These are phyloP conservation scores for Lasiurus borealis DNA, from an alignment of 2,113 vertebrate genomes.

Conservation along the genomic window DNA sequence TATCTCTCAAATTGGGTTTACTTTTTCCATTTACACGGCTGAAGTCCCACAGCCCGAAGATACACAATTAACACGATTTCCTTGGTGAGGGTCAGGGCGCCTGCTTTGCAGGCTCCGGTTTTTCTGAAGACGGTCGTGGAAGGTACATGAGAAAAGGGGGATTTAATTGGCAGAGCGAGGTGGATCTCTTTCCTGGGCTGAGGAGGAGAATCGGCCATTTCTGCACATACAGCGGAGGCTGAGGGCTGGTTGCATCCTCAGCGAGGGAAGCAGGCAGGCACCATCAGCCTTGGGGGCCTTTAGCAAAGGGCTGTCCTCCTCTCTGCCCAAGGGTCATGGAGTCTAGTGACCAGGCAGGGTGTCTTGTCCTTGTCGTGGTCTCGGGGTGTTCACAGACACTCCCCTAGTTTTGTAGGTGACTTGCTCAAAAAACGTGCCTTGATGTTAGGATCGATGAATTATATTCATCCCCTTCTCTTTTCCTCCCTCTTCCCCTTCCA, in stretches of 20 bases:
- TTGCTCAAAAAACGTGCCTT: not conserved
- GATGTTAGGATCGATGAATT: not conserved
- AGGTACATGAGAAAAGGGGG: not conserved
- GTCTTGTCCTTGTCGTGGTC: not conserved
- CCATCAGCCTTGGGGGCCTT: not conserved
- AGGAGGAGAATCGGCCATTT: not conserved
- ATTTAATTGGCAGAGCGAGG: conserved; percentile 30
- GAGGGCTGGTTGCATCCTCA: too few relatives aligned
- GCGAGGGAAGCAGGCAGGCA: not conserved
- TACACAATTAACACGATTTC: conserved; percentile 41
- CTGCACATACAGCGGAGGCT: not conserved
- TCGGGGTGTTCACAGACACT: not conserved
- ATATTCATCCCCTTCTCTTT: not conserved
- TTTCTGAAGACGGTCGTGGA: not conserved
- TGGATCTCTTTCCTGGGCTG: not conserved
- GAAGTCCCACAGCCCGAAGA: conserved; percentile 1
- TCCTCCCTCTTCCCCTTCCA: not conserved
- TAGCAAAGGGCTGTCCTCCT: not conserved
- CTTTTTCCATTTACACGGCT: conserved; percentile 60
- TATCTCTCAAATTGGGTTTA: conserved; percentile 64
- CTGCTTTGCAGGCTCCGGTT: conserved; percentile 4
- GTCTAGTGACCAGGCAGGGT: not conserved
- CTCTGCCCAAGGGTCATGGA: not conserved
- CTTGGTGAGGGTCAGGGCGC: conserved; percentile 33
- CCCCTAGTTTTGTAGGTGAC: not conserved